These are phyloP conservation scores for Diaphora mendica DNA, from an alignment of 2,888 invertebrate species.

Conservation along the genomic window DNA sequence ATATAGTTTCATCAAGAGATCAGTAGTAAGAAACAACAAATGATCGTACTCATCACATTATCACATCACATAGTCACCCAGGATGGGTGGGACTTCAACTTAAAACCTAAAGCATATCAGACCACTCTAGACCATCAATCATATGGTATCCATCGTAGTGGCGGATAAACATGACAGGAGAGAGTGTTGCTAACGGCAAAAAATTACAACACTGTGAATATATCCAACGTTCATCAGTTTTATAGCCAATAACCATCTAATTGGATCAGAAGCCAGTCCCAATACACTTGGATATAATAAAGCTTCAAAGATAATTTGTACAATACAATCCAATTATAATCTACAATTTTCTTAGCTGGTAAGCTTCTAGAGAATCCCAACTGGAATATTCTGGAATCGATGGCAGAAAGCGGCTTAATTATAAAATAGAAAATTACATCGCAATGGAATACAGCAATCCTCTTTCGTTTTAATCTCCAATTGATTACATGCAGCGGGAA, in stretches of 20 bases:
- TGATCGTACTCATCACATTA: too few species aligned
- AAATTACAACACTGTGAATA: not conserved
- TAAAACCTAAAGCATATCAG: too few species aligned
- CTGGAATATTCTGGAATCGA: constrained; percentile 30
- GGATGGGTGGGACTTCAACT: too few species aligned
- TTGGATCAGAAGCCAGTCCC: constrained; percentile 11
- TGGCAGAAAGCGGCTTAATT: constrained; percentile 57
- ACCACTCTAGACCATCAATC: not conserved
- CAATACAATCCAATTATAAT: constrained; percentile 26
- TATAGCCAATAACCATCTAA: constrained; percentile 8
- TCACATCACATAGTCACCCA: too few species aligned
- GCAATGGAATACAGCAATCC: constrained; percentile 57
- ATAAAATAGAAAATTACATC: constrained; percentile 55
- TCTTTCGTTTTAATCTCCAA: constrained; percentile 71
- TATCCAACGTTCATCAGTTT: not conserved
- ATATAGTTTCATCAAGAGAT: not conserved
- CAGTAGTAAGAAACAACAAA: not conserved
- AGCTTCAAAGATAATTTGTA: constrained; percentile 6
- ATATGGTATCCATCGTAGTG: not conserved
- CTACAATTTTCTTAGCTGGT: constrained; percentile 15
- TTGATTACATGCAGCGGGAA: constrained; percentile 66
- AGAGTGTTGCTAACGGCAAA: not conserved
- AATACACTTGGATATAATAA: constrained; percentile 11
- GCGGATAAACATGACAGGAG: not conserved
- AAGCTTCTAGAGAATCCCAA: constrained; percentile 17